phyloP scores from a whole-genome alignment of 2,888 invertebrate genomes.

The Silvanus unidentatus region DNA sequence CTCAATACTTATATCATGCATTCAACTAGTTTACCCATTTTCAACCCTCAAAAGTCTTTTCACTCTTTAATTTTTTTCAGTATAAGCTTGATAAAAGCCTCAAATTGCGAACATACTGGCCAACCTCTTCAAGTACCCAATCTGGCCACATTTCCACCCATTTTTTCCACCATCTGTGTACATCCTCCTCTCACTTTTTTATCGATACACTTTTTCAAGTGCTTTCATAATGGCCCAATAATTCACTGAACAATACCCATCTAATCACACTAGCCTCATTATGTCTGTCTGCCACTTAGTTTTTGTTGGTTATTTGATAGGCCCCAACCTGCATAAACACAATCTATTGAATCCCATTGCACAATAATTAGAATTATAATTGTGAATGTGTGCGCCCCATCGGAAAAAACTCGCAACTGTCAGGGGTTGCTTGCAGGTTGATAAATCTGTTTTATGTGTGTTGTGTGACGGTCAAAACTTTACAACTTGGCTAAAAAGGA shows the following conservation, averaged over 20 bases:
- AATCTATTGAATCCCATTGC: too few relatives aligned
- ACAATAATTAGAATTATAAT: constrained; percentile 46
- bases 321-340: constrained; percentile 20
- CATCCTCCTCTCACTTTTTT: constrained; percentile 26
- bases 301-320: constrained; percentile 40
- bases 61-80: too few relatives aligned
- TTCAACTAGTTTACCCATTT: too few relatives aligned
- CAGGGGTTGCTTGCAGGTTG: constrained; percentile 38
- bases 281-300: constrained; percentile 39
- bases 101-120: too few relatives aligned
- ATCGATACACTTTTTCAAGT: constrained; percentile 11
- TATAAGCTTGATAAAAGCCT: too few relatives aligned
- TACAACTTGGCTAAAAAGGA: constrained; percentile 22
- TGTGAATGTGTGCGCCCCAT: constrained; percentile 37
- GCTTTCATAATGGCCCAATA: constrained; percentile 31
- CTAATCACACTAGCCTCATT: constrained; percentile 28
- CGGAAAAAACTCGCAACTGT: constrained; percentile 36
- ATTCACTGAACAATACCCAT: constrained; percentile 24
- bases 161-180: not conserved
- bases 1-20: too few relatives aligned
- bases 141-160: constrained; percentile 9
- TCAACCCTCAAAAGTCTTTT: too few relatives aligned
- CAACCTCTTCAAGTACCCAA: not conserved
- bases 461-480: constrained; percentile 36
- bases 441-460: constrained; percentile 43